A percentile compares a stretch with the other conserved stretches of the same genome.
These are phyloP conservation scores for Drosophila prosaltans DNA, from an alignment of 1,140 invertebrate genomes.

Conservation along the genomic window DNA sequence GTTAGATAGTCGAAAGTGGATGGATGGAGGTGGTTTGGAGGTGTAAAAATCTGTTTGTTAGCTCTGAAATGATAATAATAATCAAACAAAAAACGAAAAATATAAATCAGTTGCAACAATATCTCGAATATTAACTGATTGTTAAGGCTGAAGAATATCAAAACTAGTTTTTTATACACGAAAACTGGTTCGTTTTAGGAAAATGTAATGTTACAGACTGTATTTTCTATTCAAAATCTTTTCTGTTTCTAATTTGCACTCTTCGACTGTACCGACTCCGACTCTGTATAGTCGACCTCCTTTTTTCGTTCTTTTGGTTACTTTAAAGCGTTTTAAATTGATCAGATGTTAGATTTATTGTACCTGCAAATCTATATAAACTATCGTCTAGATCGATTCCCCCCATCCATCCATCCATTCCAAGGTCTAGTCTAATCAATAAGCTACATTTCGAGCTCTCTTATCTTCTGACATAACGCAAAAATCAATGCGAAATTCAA, in stretches of 20 bases:
- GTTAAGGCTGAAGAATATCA: not conserved
- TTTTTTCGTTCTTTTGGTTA: not conserved
- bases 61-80: not conserved
- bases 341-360: not conserved
- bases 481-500: constrained; percentile 1
- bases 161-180: not conserved
- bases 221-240: no score
- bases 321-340: not conserved
- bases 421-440: constrained; percentile 3
- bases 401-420: not conserved
- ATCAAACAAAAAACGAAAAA: not conserved
- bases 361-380: not conserved
- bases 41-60: constrained; percentile 4
- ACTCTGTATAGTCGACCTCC: no score
- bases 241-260: no score
- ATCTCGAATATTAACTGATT: not conserved
- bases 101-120: not conserved
- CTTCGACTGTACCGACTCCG: no score
- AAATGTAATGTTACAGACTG: no score
- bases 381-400: not conserved
- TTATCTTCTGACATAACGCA: not conserved
- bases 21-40: not conserved
- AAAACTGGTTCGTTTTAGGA: not conserved
- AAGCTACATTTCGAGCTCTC: not conserved
- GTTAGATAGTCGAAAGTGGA: not conserved